Evolutionary conservation across 2,888 invertebrate genomes (phyloP).

Genomic region (Hyppa rectilinea): DNA sequence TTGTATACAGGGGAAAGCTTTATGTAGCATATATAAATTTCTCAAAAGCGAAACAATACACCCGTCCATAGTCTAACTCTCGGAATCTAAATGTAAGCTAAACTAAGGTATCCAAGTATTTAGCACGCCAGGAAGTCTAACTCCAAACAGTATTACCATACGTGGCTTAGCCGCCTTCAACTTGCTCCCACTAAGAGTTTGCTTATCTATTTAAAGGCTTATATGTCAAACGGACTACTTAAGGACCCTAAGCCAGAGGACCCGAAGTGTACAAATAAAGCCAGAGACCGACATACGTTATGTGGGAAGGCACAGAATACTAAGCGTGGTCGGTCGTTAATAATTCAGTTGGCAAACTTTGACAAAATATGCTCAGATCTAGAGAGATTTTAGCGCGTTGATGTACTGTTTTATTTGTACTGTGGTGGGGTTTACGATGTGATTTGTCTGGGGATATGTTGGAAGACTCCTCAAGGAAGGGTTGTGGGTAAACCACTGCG

Average conservation of each 20-base stretch:
- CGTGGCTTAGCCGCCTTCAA: slow-evolving; percentile 27
- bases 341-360: slow-evolving; percentile 54
- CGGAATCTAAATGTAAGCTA: slow-evolving; percentile 26
- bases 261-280: slow-evolving; percentile 44
- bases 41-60: background rate
- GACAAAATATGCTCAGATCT: slow-evolving; percentile 52
- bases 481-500: background rate
- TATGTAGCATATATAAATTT: too few relatives aligned
- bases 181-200: slow-evolving; percentile 38
- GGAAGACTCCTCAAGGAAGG: background rate
- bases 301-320: slow-evolving; percentile 43
- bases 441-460: slow-evolving; percentile 15
- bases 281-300: slow-evolving; percentile 54
- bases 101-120: slow-evolving; percentile 1
- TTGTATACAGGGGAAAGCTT: too few relatives aligned
- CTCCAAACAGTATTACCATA: slow-evolving; percentile 31
- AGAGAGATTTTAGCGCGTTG: slow-evolving; percentile 25
- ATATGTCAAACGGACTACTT: slow-evolving; percentile 59
- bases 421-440: slow-evolving; percentile 8
- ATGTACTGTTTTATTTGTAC: slow-evolving; percentile 37
- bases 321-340: slow-evolving; percentile 49
- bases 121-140: slow-evolving; percentile 23
- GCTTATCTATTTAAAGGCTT: slow-evolving; percentile 55
- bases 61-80: background rate
- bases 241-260: slow-evolving; percentile 40